Base-by-base conservation (phyloP, 1,140 invertebrate genomes). In the Hylaeus anthracinus region DNA sequence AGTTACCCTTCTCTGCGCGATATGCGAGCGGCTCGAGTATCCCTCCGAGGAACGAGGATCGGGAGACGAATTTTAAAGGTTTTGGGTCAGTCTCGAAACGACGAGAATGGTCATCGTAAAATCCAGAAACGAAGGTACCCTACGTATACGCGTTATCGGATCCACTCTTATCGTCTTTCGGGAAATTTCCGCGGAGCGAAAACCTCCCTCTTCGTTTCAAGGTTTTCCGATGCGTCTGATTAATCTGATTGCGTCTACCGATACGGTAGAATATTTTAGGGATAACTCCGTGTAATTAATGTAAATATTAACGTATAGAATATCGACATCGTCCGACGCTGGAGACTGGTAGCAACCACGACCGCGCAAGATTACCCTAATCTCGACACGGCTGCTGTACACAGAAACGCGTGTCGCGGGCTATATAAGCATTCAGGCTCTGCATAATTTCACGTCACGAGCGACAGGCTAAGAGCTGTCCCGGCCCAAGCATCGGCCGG, bases 31-130 rank as follows among this genome's bases (percentile, higher is more conserved):
- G 61, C 26, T 26, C 26, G 53, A 60, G 51, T 58, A 76, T 55
- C 66, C 58, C 78, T 51, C 3, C n/a, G 58, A 39, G 45, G 48
- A 48, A 48, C 39, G 72, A 72, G 45, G 73, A 64, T 70, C 75
- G 14, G 51, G 53, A 71, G 56, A 41, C 61, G 61, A 64, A 85
- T 85, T 76, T 83, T 64, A 82, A 83, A 77, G 43, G 43, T 72
- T 64, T 60, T 69, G 10, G 56, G 26, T 67, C 65, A 60, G 45
- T 70, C 45, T 48, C 58, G 73, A 70, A 45, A 78, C 12, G 53
- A 60, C 66, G 71, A 66, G 73, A 78, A 84, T 77, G 70, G 45
- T 56, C 74, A 60, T 74, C 84, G 63, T 84, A 85, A 84, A 85
- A 72, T 56, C 41, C 53, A 37, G 26, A 14, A 65, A 73, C 60